Conservation (phyloP, 2,797 vertebrate genomes). For the Coregonus suidteri region DNA sequence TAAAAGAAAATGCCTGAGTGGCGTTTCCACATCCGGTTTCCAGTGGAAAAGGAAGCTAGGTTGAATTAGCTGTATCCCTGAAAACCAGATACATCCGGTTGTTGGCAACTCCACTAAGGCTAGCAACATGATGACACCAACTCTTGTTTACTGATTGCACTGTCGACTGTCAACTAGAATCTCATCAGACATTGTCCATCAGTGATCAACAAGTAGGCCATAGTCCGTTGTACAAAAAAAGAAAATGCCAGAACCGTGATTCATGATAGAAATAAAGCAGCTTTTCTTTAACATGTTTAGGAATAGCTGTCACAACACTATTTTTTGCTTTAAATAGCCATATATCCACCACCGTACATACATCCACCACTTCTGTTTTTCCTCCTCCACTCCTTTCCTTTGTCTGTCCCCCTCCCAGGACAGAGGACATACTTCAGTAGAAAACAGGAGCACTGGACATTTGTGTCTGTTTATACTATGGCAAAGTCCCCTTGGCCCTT, state of each 20-base stretch:
- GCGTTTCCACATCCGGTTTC: too few species aligned
- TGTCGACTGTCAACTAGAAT: constrained; percentile 52
- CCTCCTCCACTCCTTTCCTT: constrained; percentile 1
- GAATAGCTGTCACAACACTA: constrained; percentile 35
- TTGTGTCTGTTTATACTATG: constrained; percentile 23
- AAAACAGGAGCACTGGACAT: not conserved
- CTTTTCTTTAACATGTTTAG: constrained; percentile 29
- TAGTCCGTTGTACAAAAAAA: constrained; percentile 48
- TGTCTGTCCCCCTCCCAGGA: constrained; percentile 30
- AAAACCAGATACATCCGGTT: too few species aligned
- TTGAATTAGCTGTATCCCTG: too few species aligned
- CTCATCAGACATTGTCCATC: constrained; percentile 56
- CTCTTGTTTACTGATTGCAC: constrained; percentile 52
- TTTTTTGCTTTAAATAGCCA: constrained; percentile 43
- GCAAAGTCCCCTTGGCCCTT: constrained; percentile 24
- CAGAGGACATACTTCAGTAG: constrained; percentile 23
- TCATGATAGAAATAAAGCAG: constrained; percentile 41
- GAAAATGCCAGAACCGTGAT: constrained; percentile 34
- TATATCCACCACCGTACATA: not conserved
- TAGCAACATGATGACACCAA: constrained; percentile 63
- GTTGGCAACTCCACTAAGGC: too few species aligned
- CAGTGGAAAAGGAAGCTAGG: too few species aligned
- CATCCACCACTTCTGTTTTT: constrained; percentile 8
- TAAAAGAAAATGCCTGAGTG: too few species aligned
- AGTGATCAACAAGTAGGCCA: constrained; percentile 53